Conservation (phyloP, 2,113 vertebrate genomes). For the Crypturellus undulatus region DNA sequence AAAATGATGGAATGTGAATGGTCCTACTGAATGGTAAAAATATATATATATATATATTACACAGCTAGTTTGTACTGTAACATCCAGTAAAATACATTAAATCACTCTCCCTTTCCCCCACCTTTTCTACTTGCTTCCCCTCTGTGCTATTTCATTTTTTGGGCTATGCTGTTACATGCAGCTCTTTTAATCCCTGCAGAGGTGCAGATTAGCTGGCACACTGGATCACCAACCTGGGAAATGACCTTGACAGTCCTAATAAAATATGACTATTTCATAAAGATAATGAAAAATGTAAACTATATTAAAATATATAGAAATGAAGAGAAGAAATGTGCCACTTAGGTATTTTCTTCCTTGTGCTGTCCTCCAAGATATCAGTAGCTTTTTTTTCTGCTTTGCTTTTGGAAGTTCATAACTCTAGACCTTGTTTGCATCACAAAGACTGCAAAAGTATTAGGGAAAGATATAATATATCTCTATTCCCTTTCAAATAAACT, state of each 20-base stretch:
- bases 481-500: conserved; percentile 23
- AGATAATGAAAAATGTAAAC: not conserved
- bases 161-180: not conserved
- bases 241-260: not conserved
- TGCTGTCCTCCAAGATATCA: not conserved
- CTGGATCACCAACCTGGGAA: not conserved
- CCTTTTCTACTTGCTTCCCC: not conserved
- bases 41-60: not conserved
- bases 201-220: not conserved
- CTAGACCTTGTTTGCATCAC: not conserved
- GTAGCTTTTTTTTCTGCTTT: not conserved
- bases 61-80: not conserved
- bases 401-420: not conserved
- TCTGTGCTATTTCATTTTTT: not conserved
- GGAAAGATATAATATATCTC: not conserved
- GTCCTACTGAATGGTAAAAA: not conserved
- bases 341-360: not conserved
- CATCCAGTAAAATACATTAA: not conserved
- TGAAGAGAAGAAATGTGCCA: not conserved
- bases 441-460: conserved; percentile 15
- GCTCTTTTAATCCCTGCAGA: not conserved
- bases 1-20: not conserved
- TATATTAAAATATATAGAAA: not conserved
- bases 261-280: not conserved
- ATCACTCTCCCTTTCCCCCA: not conserved